Conservation (phyloP, 2,113 vertebrate species). For the Nematolebias whitei region DNA sequence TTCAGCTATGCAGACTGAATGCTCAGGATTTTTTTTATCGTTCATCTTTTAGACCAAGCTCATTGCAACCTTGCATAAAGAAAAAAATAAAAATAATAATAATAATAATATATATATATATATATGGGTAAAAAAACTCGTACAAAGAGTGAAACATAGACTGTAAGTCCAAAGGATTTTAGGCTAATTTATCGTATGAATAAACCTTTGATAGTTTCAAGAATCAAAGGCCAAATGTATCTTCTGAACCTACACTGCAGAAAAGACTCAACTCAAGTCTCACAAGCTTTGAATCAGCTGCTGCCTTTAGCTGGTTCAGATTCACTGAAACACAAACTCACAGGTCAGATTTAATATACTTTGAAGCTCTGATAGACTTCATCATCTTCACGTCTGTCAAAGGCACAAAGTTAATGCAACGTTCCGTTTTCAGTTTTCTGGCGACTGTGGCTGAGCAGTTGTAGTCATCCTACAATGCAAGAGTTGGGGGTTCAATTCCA, state of each 20-base stretch:
- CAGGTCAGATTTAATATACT: slow-evolving; percentile 5
- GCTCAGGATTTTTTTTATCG: slow-evolving; percentile 52
- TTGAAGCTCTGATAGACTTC: slow-evolving; percentile 3
- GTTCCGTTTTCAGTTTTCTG: too few relatives aligned
- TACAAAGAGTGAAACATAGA: slow-evolving; percentile 41
- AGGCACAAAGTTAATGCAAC: too few relatives aligned
- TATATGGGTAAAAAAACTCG: too few relatives aligned
- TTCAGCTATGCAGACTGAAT: slow-evolving; percentile 53
- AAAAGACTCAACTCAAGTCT: not conserved
- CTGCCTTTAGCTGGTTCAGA: too few relatives aligned
- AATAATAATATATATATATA: too few relatives aligned
- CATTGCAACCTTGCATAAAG: slow-evolving; percentile 37
- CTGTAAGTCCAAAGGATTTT: slow-evolving; percentile 59
- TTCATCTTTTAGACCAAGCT: slow-evolving; percentile 35
- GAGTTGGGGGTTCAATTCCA: too few relatives aligned
- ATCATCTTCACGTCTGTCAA: not conserved
- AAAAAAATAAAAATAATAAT: slow-evolving; percentile 1
- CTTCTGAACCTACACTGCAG: too few relatives aligned
- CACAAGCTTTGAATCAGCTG: too few relatives aligned
- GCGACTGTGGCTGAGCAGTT: too few relatives aligned
- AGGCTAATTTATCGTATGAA: slow-evolving; percentile 64
- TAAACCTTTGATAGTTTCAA: slow-evolving; percentile 51
- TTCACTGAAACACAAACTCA: slow-evolving; percentile 9
- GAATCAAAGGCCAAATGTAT: slow-evolving; percentile 46
- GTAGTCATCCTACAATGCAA: too few relatives aligned